Evolutionary conservation across 1,140 invertebrate genomes (phyloP).

Genomic region (Macrobrachium rosenbergii): DNA sequence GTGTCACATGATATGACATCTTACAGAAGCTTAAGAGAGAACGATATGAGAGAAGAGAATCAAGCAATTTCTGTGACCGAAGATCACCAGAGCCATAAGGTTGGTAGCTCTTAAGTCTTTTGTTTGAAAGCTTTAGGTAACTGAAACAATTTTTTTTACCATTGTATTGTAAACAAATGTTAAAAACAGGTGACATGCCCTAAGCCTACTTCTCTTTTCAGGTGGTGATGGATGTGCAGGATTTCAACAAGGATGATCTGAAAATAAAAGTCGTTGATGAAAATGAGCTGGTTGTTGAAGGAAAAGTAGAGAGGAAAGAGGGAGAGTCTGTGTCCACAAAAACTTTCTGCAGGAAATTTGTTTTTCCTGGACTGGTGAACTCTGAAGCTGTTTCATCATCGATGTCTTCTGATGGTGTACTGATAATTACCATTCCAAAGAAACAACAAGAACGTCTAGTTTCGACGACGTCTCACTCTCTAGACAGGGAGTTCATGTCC

Average conservation of each 20-base stretch:
- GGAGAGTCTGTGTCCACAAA: conserved; percentile 37
- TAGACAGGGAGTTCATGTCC: too few species aligned
- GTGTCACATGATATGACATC: neutral
- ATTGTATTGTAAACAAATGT: neutral
- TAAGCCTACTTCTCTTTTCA: neutral
- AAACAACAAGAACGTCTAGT: neutral
- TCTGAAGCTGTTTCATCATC: neutral
- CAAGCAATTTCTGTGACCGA: conserved; percentile 47
- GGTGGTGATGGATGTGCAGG: conserved; percentile 46
- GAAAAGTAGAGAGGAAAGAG: conserved; percentile 32
- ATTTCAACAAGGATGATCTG: conserved; percentile 28
- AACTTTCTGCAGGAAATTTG: conserved; percentile 22
- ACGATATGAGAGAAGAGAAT: conserved; percentile 47
- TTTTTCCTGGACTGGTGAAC: conserved; percentile 36
- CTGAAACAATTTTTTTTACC: neutral
- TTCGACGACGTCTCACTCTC: neutral
- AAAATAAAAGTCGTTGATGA: conserved; percentile 51
- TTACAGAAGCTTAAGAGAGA: conserved; percentile 41
- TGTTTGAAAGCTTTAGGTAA: neutral
- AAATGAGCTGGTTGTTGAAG: conserved; percentile 46
- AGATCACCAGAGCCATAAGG: conserved; percentile 47
- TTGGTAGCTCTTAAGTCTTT: neutral
- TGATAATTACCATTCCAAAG: neutral
- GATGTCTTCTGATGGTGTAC: neutral
- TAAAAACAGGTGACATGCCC: neutral